phyloP scores from a whole-genome alignment of 2,888 invertebrate genomes.

The Timandra comae region DNA sequence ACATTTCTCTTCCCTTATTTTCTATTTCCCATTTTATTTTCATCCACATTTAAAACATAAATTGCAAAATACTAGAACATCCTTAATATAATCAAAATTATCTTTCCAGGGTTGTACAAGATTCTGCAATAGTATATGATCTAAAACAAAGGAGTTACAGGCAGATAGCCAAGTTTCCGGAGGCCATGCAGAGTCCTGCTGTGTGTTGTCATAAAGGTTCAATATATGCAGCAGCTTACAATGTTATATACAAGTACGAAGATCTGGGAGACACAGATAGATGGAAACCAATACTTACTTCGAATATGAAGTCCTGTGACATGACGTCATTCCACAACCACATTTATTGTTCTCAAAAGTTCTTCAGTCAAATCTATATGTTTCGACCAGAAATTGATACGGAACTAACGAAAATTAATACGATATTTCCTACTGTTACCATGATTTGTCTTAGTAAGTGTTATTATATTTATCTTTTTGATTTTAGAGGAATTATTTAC shows the following conservation, averaged over 20 bases:
- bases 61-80: too few species aligned
- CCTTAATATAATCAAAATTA: too few species aligned
- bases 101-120: slow-evolving; percentile 54
- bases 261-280: slow-evolving; percentile 30
- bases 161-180: slow-evolving; percentile 47
- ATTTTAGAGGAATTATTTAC: too few species aligned
- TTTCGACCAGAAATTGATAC: slow-evolving; percentile 43
- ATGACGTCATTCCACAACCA: slow-evolving; percentile 48
- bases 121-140: slow-evolving; percentile 47
- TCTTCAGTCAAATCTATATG: slow-evolving; percentile 46
- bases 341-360: slow-evolving; percentile 56
- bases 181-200: slow-evolving; percentile 55
- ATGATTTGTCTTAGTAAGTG: slow-evolving; percentile 51
- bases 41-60: too few species aligned
- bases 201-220: slow-evolving; percentile 43
- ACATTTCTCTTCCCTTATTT: too few species aligned
- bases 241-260: slow-evolving; percentile 47
- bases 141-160: slow-evolving; percentile 43
- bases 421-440: slow-evolving; percentile 43
- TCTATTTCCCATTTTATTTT: too few species aligned
- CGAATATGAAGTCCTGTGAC: slow-evolving; percentile 39
- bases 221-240: slow-evolving; percentile 49
- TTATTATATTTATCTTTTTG: too few species aligned
- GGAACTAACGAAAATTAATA: slow-evolving; percentile 30
- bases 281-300: slow-evolving; percentile 37